Evolutionary conservation across 2,888 invertebrate species (phyloP), one percentile per base, ranked within the genome.

Genomic region (Lochmaea capreae): DNA sequence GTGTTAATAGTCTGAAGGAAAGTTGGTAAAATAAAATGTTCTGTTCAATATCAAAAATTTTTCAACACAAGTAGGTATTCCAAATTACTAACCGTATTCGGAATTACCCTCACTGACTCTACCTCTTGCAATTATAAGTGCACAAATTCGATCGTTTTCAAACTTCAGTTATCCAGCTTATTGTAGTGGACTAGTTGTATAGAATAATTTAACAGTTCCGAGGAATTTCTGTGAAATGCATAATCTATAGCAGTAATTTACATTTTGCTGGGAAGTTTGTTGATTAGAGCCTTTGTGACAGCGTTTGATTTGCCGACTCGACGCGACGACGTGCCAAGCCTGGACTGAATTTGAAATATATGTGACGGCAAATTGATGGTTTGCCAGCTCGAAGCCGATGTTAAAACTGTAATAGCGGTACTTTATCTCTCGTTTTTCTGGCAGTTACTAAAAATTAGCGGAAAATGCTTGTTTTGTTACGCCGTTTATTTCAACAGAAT

Each of bases 211-310:
- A 26, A 58, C 26, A 18, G 22, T 43, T 22, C 5, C 4, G 9
- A 14, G 42, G 43, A 67, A 18, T 42, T 58, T 8, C 42, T 14
- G 67, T 58, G 57, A 57, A 43, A 54, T 58, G 59, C 59, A 59
- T 59, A 67, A 67, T 59, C 58, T 26, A 67, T 46, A 26, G 26
- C 46, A n/a, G 58, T 43, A 49, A 69, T 69, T 69, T 70, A 70
- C 70, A 70, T 70, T 70, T 70, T 16, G 54, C 46, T 18, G 42
- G 63, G 52, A 63, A 70, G 63, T 70, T 70, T 57, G 70, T 63
- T 70, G 63, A 70, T 70, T 70, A 63, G 54, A 42, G 54, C 43
- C 39, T 49, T 70, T 70, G 63, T 70, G 70, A 70, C 70, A 63
- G 63, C 63, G 54, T 63, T 70, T 70, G 62, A 70, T 70, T 70